Evolutionary conservation across 2,113 vertebrate genomes (phyloP).

Genomic region (Sylvilagus bachmani): DNA sequence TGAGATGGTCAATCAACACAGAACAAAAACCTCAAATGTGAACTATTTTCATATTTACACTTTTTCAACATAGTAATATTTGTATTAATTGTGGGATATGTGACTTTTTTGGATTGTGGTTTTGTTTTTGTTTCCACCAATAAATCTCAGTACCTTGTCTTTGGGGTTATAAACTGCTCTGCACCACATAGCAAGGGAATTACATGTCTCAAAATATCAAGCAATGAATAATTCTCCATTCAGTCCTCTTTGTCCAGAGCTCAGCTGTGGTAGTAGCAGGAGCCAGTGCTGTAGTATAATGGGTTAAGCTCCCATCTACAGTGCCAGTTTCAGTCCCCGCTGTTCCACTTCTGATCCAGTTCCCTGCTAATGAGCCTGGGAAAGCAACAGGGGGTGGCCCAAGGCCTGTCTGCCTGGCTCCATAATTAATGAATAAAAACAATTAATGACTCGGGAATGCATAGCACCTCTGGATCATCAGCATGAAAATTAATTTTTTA

Average conservation of each 20-base stretch:
- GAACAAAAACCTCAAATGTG: background rate
- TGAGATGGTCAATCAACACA: background rate
- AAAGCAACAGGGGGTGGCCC: too few species aligned
- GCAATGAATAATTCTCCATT: constrained; percentile 49
- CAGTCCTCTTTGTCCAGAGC: constrained; percentile 35
- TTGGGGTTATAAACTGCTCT: constrained; percentile 33
- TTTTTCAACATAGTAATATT: constrained; percentile 15
- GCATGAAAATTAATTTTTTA: constrained; percentile 1
- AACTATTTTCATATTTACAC: background rate
- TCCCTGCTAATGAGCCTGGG: too few species aligned
- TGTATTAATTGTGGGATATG: background rate
- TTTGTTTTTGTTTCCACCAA: constrained; percentile 12
- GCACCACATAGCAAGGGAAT: constrained; percentile 23
- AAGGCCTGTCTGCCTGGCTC: background rate
- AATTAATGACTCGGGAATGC: background rate
- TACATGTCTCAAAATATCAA: constrained; percentile 48
- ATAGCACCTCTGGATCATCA: background rate
- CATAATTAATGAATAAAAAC: background rate
- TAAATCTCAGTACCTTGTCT: constrained; percentile 8
- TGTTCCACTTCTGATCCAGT: too few species aligned
- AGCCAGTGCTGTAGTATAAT: too few species aligned
- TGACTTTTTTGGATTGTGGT: background rate
- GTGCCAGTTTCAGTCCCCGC: too few species aligned
- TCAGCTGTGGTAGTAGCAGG: background rate
- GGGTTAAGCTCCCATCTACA: too few species aligned